Conservation (phyloP, 2,888 invertebrate species). For the Endomychus coccineus region DNA sequence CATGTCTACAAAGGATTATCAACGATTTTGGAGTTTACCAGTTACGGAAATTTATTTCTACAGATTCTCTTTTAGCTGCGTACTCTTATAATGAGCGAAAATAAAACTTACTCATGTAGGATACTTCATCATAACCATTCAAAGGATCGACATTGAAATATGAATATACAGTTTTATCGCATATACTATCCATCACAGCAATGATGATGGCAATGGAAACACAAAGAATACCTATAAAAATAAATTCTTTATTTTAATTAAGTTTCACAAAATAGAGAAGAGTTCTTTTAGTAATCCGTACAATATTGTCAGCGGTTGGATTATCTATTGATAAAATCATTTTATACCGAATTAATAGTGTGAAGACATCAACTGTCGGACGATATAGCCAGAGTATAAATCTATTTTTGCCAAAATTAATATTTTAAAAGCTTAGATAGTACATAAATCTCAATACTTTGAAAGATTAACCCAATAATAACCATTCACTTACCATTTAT, state of each 20-base stretch:
- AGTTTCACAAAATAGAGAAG: too few species aligned
- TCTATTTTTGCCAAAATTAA: not conserved
- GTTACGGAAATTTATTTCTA: too few species aligned
- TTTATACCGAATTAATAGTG: too few species aligned
- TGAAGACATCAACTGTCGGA: too few species aligned
- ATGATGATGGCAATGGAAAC: slow-evolving; percentile 42
- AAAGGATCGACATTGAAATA: slow-evolving; percentile 50
- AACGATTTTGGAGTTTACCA: too few species aligned
- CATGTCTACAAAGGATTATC: too few species aligned
- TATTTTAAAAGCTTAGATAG: not conserved
- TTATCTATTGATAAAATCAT: too few species aligned
- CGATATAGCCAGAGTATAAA: too few species aligned
- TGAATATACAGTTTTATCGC: slow-evolving; percentile 41
- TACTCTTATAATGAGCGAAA: not conserved
- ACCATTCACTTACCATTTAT: slow-evolving; percentile 41
- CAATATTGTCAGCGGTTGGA: too few species aligned
- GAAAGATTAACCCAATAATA: not conserved
- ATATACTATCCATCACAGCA: slow-evolving; percentile 42
- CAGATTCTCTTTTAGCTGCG: too few species aligned
- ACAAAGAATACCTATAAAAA: slow-evolving; percentile 44
- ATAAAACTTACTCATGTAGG: slow-evolving; percentile 40
- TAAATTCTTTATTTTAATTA: not conserved
- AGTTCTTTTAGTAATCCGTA: too few species aligned
- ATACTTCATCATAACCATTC: slow-evolving; percentile 45
- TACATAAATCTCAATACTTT: slow-evolving; percentile 5